phyloP scores from a whole-genome alignment of 1,140 invertebrate species.

The Spodoptera frugiperda region DNA sequence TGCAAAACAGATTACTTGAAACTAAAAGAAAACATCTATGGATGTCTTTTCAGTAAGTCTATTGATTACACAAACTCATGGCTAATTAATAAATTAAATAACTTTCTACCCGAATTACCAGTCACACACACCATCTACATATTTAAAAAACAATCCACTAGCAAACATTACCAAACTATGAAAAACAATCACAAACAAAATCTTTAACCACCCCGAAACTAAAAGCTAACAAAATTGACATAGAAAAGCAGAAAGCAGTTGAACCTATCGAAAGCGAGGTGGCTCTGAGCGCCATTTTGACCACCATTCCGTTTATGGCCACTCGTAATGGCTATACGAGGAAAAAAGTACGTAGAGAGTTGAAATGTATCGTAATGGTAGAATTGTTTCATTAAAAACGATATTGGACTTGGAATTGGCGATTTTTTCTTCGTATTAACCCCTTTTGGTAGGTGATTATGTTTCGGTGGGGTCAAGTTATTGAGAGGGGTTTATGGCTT shows the following conservation, averaged over 20 bases:
- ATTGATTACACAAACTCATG: no score
- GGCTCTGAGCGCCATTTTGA: constrained; percentile 19
- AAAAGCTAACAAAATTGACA: no score
- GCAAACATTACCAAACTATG: no score
- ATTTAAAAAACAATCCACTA: no score
- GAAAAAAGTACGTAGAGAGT: constrained; percentile 35
- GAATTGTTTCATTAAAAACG: constrained; percentile 48
- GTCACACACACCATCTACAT: no score
- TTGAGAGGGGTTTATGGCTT: constrained; percentile 9
- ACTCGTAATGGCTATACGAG: constrained; percentile 36
- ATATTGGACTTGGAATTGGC: constrained; percentile 40
- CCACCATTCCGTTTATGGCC: constrained; percentile 39
- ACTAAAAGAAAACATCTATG: no score
- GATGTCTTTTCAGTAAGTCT: no score
- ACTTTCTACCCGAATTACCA: no score
- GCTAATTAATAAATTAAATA: no score
- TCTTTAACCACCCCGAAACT: no score
- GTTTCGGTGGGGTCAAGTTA: background rate
- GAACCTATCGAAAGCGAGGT: constrained; percentile 19
- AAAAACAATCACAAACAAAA: no score
- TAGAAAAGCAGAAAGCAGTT: constrained; percentile 13
- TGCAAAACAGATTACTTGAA: no score
- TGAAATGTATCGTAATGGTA: constrained; percentile 41
- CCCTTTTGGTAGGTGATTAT: constrained; percentile 26
- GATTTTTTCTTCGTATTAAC: constrained; percentile 38